A percentile compares a stretch with the other conserved stretches of the same genome.
phyloP scores from a whole-genome alignment of 2,113 vertebrate genomes.

The Periophthalmodon schlosseri region DNA sequence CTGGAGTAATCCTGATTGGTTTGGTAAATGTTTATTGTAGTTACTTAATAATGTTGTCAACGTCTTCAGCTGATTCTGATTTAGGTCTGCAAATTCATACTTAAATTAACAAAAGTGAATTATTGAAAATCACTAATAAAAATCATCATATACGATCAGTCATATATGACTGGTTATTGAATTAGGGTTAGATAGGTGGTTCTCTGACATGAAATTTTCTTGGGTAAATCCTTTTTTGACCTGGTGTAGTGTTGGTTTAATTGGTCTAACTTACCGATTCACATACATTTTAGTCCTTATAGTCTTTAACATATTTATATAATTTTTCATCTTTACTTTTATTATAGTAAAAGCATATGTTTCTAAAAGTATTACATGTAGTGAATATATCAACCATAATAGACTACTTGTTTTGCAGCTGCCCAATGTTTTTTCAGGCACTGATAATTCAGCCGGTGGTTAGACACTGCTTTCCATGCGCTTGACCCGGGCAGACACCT shows the following conservation, averaged over 20 bases:
- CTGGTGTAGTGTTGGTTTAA: background rate
- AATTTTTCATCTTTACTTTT: too few relatives aligned
- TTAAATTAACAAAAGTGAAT: background rate
- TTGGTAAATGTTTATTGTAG: too few relatives aligned
- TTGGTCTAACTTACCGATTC: too few relatives aligned
- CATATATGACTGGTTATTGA: too few relatives aligned
- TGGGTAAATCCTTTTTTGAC: background rate
- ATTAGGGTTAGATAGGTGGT: too few relatives aligned
- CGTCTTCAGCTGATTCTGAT: slow-evolving; percentile 30
- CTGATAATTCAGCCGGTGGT: slow-evolving; percentile 47
- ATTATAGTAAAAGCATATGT: too few relatives aligned
- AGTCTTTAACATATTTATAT: background rate
- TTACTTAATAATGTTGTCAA: too few relatives aligned
- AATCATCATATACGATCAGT: too few relatives aligned
- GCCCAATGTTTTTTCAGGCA: slow-evolving; percentile 37
- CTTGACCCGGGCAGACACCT: slow-evolving; percentile 58
- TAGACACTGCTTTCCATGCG: slow-evolving; percentile 64
- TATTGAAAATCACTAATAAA: too few relatives aligned
- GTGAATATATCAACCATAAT: background rate
- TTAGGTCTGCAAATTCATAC: background rate
- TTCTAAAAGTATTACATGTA: background rate
- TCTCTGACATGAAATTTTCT: too few relatives aligned
- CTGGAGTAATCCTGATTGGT: too few relatives aligned
- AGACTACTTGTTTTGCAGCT: background rate
- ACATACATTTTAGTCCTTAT: too few relatives aligned